Evolutionary conservation across 2,797 vertebrate species (phyloP), one percentile per base, ranked within the genome.

Genomic region (Lemur catta): DNA sequence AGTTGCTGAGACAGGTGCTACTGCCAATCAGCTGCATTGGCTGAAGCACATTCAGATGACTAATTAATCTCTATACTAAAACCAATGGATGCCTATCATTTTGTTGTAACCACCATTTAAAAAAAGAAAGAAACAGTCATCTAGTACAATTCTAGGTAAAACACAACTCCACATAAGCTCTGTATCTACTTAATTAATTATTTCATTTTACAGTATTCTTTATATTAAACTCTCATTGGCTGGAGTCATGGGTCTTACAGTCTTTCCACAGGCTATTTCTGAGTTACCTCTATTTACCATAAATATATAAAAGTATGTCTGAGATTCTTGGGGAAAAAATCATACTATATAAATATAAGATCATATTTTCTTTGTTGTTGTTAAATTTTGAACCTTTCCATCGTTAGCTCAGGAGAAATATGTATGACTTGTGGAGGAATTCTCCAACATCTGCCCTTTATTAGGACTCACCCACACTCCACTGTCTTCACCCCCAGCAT

Each of bases 11-110:
- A 98, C 99, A 99, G 98, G 97, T 99, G 99, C 98, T 98, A 95
- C 97, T 99, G 99, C 99, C 99, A 99, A 98, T 99, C 99, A 99
- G 98, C 95, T 97, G 92, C 98, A 98, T 97, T 98, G 98, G 98
- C 98, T 97, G 96, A 97, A 98, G 97, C 72, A 91, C 97, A 98
- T 98, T 98, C 98, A 98, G 91, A 98, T 98, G 98, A 98, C 98
- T 98, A 98, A 98, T 98, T 99, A 98, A 98, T 98, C 98, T 98
- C 97, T 85, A 84, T 96, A 98, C 97, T 97, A 95, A 98, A 98
- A 97, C 97, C 94, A 92, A 95, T 97, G 97, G 98, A 96, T 0
- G 41, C 55, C 67, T 98, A 97, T 97, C 97, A 98, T 84, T 97
- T 97, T 96, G 91, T 97, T 97, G 96, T 82, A 93, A 97, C 93